Percentiles rank a stretch among this genome's conserved stretches.
phyloP scores from a whole-genome alignment of 2,113 vertebrate species.

The Gyps fulvus region DNA sequence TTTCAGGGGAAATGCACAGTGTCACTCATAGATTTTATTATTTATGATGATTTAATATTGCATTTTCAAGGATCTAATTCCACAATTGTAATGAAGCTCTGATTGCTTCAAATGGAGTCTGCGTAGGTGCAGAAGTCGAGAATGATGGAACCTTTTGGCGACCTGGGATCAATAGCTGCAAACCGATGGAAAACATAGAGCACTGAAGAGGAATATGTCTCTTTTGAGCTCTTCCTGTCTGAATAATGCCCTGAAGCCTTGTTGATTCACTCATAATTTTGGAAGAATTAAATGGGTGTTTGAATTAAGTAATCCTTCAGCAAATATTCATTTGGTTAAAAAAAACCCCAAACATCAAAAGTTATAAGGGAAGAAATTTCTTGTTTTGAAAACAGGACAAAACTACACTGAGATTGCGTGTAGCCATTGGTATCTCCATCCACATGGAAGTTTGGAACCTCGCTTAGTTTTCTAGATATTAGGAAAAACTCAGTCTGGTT shows the following conservation, averaged over 20 bases:
- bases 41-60: not conserved
- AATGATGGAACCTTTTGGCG: not conserved
- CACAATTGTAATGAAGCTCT: not conserved
- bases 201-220: not conserved
- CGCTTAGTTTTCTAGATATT: not conserved
- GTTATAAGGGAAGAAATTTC: not conserved
- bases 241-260: not conserved
- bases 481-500: not conserved
- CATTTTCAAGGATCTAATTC: not conserved
- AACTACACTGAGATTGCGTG: not conserved
- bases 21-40: not conserved
- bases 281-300: not conserved
- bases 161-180: conserved; percentile 12
- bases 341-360: not conserved
- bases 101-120: not conserved
- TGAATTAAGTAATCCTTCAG: not conserved
- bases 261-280: not conserved
- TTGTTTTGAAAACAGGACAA: not conserved
- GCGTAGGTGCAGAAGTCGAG: not conserved
- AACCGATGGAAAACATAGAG: not conserved
- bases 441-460: not conserved
- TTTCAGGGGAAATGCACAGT: not conserved
- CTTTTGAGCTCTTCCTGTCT: not conserved
- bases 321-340: not conserved
- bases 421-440: not conserved